Evolutionary conservation across 2,113 vertebrate species (phyloP), one percentile per base, ranked within the genome.

Genomic region (Misgurnus mizolepis): DNA sequence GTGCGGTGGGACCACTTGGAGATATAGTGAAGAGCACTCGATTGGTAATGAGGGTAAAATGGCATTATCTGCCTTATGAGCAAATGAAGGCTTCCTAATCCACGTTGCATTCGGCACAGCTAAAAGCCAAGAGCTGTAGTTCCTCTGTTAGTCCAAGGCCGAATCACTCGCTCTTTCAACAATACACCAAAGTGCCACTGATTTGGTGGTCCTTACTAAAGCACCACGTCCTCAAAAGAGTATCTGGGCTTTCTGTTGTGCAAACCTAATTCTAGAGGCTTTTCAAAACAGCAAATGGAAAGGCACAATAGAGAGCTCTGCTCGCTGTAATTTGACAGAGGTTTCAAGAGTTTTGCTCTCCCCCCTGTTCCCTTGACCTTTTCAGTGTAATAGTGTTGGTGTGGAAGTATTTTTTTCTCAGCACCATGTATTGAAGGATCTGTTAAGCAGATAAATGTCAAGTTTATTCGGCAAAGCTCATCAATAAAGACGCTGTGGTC

Each of bases 371-470:
- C 34, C 39, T 83, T 61, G 80, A 87, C 86, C 85, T 87, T 88
- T 76, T 41, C 60, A 80, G 68, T 74, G 66, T 80, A 82, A 82
- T 69, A 64, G 65, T 50, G 66, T 79, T 82, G 47, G 74, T 39
- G 60, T 80, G 76, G 79, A 85, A 89, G 87, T 83, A 80, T 67
- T 50, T 83, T 91, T 90, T 85, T 88, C 84, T 87, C 79, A 87
- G 80, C 60, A 45, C 85, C 89, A 90, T 88, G 86, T 88, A 89
- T 93, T 80, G 88, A 88, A 88, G 86, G 86, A 90, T 89, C 87
- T 80, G 83, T 86, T 86, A 86, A 90, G 86, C 86, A 85, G 86
- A 85, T 86, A 91, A 91, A 90, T 92, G 87, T 89, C 89, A 91
- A 88, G 86, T 91, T 92, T 89, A 90, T 91, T 90, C 88, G 82